phyloP scores from a whole-genome alignment of 23 tunicate genomes.

The Phallusia fumigata region DNA sequence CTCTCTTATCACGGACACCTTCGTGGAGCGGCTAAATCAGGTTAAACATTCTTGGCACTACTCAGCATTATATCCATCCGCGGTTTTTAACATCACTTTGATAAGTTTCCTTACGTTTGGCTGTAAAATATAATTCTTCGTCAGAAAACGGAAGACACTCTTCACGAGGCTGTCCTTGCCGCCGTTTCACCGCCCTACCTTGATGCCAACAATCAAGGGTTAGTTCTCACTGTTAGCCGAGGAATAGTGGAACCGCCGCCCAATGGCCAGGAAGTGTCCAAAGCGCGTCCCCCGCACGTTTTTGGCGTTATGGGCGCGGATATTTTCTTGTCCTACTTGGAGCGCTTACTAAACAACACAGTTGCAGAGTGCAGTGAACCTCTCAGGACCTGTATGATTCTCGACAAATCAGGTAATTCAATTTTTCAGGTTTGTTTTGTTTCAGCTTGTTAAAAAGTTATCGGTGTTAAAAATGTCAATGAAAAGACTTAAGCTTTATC shows the following conservation, averaged over 20 bases:
- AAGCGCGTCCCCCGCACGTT: slow-evolving; percentile 19
- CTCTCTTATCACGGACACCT: slow-evolving; percentile 24
- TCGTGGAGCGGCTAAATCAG: neutral
- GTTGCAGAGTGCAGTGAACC: slow-evolving; percentile 35
- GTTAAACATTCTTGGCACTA: neutral
- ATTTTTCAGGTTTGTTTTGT: neutral
- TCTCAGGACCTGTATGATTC: slow-evolving; percentile 30
- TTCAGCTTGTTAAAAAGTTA: too few relatives aligned
- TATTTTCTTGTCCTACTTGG: slow-evolving; percentile 33
- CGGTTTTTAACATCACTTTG: too few relatives aligned
- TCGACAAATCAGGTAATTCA: slow-evolving; percentile 60
- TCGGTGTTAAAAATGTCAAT: too few relatives aligned
- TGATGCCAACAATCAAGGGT: slow-evolving; percentile 60
- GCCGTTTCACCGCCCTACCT: slow-evolving; percentile 80
- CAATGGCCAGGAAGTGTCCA: neutral
- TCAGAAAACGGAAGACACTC: neutral
- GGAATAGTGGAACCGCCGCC: slow-evolving; percentile 27
- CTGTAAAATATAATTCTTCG: too few relatives aligned
- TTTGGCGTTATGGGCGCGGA: slow-evolving; percentile 85
- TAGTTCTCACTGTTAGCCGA: slow-evolving; percentile 63
- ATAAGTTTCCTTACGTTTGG: too few relatives aligned
- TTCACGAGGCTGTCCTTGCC: slow-evolving; percentile 13
- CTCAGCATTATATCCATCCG: too few relatives aligned
- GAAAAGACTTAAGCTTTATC: too few relatives aligned
- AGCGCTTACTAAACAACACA: slow-evolving; percentile 17